Base-by-base conservation (phyloP, 2,888 invertebrate species). In the Chalcis sispes region DNA sequence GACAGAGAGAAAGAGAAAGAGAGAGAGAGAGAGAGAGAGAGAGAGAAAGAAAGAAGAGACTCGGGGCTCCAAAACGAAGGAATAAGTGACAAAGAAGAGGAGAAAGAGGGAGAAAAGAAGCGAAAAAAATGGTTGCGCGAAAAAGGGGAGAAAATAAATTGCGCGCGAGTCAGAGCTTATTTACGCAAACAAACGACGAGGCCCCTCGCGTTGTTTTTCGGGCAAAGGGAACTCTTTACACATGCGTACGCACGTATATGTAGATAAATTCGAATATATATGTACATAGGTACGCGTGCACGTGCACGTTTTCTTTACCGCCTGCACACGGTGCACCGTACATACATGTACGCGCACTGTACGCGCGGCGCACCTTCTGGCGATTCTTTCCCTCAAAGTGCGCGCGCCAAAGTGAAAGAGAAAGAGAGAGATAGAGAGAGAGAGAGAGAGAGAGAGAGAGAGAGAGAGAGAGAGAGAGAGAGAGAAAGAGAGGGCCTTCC, bases 241-340 rank as follows among this genome's bases (percentile, higher is more conserved):
- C 54, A 50, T 65, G 27, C 18, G 27, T 66, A 18, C 10, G 8
- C 0, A 25, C 25, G 15, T 23, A 20, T 27, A 27, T 23, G 23
- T 18, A 23, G 27, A 20, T 32, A 36, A 8, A 23, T n/a, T 13
- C 32, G 23, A 8, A n/a, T n/a, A 2, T 15, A 27, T 20, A n/a
- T 23, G 25, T 36, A 10, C 36, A 10, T 20, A 10, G 2, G n/a
- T 1, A n/a, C 58, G 13, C 36, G 3, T n/a, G n/a, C n/a, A n/a
- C n/a, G n/a, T n/a, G n/a, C n/a, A n/a, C 20, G 1, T 7, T 46
- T 25, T 8, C 61, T 42, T 25, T 25, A 61, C 78, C 83, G 82
- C 83, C 84, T 83, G 83, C 78, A 69, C 78, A 78, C 74, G 79
- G 79, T 79, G 73, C 74, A 81, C 83, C 84, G 70, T 78, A 72